Conservation (phyloP, 2,113 vertebrate species). For the Aramus guarauna region DNA sequence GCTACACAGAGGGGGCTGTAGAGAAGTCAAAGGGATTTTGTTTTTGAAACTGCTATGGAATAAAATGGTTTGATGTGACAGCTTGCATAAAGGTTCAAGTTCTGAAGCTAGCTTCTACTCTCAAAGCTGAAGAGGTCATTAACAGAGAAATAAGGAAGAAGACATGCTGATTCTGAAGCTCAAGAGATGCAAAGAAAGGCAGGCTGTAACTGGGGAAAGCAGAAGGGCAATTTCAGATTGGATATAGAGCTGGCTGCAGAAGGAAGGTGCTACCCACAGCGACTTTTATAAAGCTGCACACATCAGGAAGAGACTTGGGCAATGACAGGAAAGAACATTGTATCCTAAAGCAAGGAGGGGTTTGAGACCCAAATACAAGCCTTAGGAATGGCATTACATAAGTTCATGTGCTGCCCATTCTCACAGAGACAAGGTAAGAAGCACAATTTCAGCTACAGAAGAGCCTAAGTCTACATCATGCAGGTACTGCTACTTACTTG, state of each 20-base stretch:
- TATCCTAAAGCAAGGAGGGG: background rate
- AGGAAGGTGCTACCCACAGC: background rate
- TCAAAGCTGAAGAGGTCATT: background rate
- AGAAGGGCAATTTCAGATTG: background rate
- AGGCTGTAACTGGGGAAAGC: background rate
- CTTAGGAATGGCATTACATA: background rate
- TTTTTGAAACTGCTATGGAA: background rate
- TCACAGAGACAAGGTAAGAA: background rate
- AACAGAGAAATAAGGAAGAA: background rate
- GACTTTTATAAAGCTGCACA: background rate
- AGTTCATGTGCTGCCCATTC: background rate
- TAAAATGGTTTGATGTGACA: background rate
- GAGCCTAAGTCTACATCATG: background rate
- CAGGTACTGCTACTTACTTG: conserved; percentile 78
- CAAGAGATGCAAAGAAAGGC: background rate
- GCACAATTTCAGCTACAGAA: background rate
- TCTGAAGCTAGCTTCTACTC: background rate
- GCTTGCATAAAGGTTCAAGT: background rate
- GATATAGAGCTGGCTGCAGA: background rate
- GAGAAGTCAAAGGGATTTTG: background rate
- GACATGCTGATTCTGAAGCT: background rate
- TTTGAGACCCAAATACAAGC: background rate
- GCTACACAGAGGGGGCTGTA: background rate
- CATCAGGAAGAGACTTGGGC: background rate
- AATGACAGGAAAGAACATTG: background rate